Evolutionary conservation across 2,888 invertebrate genomes (phyloP).

Genomic region (Allygus modestus): DNA sequence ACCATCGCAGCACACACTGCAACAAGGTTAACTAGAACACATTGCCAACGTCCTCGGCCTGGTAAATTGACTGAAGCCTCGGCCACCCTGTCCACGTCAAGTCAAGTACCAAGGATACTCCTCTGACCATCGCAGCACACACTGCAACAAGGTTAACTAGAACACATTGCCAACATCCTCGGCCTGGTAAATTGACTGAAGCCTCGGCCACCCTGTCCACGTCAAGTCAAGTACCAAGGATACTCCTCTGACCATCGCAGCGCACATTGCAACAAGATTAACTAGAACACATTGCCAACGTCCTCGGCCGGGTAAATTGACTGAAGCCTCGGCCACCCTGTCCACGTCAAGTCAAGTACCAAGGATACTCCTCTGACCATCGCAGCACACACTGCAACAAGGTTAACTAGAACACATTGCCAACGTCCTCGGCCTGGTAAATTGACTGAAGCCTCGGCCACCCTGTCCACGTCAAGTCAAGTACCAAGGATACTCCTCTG

Average conservation of each 20-base stretch:
- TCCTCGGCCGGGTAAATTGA: slow-evolving; percentile 76
- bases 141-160: slow-evolving; percentile 75
- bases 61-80: slow-evolving; percentile 76
- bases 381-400: slow-evolving; percentile 77
- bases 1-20: slow-evolving; percentile 79
- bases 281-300: slow-evolving; percentile 80
- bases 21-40: slow-evolving; percentile 77
- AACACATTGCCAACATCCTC: slow-evolving; percentile 81
- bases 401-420: slow-evolving; percentile 79
- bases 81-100: slow-evolving; percentile 83
- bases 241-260: slow-evolving; percentile 77
- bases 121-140: slow-evolving; percentile 77
- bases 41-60: slow-evolving; percentile 79
- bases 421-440: slow-evolving; percentile 77
- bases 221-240: slow-evolving; percentile 82
- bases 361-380: slow-evolving; percentile 78
- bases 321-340: slow-evolving; percentile 79
- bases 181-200: slow-evolving; percentile 75
- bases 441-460: slow-evolving; percentile 78
- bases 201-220: slow-evolving; percentile 81
- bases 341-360: slow-evolving; percentile 84
- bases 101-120: slow-evolving; percentile 81
- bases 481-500: slow-evolving; percentile 78
- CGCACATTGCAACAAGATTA: slow-evolving; percentile 78
- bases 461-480: slow-evolving; percentile 84